These are phyloP conservation scores for Macrotrachela quadricornifera DNA, from an alignment of 1,140 invertebrate species.

Conservation along the genomic window DNA sequence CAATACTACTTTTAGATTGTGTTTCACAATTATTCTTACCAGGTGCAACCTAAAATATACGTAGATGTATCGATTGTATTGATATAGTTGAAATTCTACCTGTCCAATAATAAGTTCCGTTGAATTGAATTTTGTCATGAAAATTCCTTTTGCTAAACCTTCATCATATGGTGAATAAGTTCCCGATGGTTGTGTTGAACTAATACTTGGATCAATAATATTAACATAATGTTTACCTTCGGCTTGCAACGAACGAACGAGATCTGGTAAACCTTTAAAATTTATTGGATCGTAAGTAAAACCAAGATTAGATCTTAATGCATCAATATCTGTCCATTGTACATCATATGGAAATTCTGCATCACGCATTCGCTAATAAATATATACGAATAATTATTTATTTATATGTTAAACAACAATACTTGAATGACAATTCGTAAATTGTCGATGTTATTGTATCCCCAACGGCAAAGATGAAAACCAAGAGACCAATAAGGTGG, in stretches of 20 bases:
- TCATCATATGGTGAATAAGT: constrained; percentile 17
- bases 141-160: constrained; percentile 41
- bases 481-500: constrained; percentile 20
- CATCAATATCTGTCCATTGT: constrained; percentile 30
- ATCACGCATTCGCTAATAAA: neutral
- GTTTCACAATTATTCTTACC: too few species aligned
- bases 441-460: constrained; percentile 9
- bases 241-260: constrained; percentile 19
- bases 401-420: too few species aligned
- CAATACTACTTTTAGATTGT: too few species aligned
- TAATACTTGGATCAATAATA: constrained; percentile 26
- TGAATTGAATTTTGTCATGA: constrained; percentile 33
- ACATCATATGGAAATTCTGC: constrained; percentile 15
- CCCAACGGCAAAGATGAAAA: constrained; percentile 40
- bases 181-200: constrained; percentile 12
- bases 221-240: constrained; percentile 21
- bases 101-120: constrained; percentile 39
- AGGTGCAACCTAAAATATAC: too few species aligned
- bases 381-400: constrained; percentile 48
- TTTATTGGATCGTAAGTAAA: constrained; percentile 18
- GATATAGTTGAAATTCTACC: constrained; percentile 26
- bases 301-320: constrained; percentile 17
- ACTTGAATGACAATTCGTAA: constrained; percentile 40
- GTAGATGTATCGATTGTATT: too few species aligned
- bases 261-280: constrained; percentile 16